Base-by-base conservation (phyloP, 1,140 invertebrate genomes). In the Drosophila watanabei region DNA sequence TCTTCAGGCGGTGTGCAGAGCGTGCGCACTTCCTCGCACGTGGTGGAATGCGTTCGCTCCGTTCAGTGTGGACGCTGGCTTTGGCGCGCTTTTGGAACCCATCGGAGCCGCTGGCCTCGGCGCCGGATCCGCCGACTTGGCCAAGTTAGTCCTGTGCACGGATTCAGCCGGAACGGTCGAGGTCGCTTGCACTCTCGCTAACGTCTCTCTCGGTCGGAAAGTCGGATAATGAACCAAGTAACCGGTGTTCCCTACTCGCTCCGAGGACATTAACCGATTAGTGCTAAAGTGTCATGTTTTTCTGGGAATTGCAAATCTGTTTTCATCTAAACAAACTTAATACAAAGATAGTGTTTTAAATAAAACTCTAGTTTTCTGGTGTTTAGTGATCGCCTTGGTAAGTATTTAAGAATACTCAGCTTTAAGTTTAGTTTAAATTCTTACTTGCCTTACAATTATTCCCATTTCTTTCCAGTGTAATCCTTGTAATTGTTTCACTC, bases 101-200 rank as follows among this genome's bases (percentile, higher is more conserved):
- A 33, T 72, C 9, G 20, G 11, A 20, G 43, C 11, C 11, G 35
- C n/a, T 41, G 68, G 41, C 54, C 58, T 60, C n/a, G 14, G 43
- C 54, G 66, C 45, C 54, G 68, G 66, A 18, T 72, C 52, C 66
- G 35, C 20, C 20, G 41, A 60, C 45, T 60, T 72, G 30, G 45
- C 30, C 45, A 35, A n/a, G 35, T 73, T 73, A 73, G 70, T 73
- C 70, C 70, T 73, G 66, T 72, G 37, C 20, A 60, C 45, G 70
- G 70, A 73, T 60, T 73, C 52, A n/a, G 20, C 54, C n/a, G 54
- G 20, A 60, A 39, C 68, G 30, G 70, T 72, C 70, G 68, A 60
- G 45, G 68, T 59, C 43, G 62, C 45, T 39, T 5, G 43, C 18
- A 32, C n/a, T 18, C 14, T 45, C 13, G 4, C 13, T 10, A 4